A percentile compares a stretch with the other conserved stretches of the same genome.
Conservation (phyloP, 1,140 invertebrate genomes). For the Cyclargus thomasi region DNA sequence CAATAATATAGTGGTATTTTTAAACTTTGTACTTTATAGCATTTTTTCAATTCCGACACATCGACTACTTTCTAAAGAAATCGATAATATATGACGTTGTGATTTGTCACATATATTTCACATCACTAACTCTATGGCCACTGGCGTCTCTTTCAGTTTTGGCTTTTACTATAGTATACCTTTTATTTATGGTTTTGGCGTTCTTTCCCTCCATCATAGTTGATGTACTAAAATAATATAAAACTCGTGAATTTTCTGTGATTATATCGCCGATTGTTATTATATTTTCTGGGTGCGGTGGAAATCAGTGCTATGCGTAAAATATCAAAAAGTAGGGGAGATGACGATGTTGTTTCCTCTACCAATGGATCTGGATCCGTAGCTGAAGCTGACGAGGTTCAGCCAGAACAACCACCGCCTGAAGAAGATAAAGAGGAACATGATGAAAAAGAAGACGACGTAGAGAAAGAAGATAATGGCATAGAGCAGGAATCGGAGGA, state of each 20-base stretch:
- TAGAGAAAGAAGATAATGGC: slow-evolving; percentile 30
- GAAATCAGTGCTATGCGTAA: slow-evolving; percentile 53
- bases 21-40: too few relatives aligned
- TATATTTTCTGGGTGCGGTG: background rate
- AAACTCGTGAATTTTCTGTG: background rate
- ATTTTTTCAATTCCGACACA: too few relatives aligned
- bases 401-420: slow-evolving; percentile 32
- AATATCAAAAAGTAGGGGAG: slow-evolving; percentile 58
- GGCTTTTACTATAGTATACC: background rate
- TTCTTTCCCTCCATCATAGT: slow-evolving; percentile 53
- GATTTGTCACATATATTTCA: too few relatives aligned
- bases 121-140: slow-evolving; percentile 12
- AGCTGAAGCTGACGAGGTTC: slow-evolving; percentile 45
- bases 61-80: too few relatives aligned
- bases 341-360: slow-evolving; percentile 64
- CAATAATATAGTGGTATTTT: too few relatives aligned
- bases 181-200: too few relatives aligned
- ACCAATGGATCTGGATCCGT: slow-evolving; percentile 61
- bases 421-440: slow-evolving; percentile 32
- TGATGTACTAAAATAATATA: background rate
- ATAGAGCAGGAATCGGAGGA: slow-evolving; percentile 28
- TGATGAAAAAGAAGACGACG: slow-evolving; percentile 16
- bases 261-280: background rate
- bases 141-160: background rate
- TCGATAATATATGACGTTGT: too few relatives aligned